Evolutionary conservation across 53 echinoderm and acorn worm species (phyloP), one percentile per base, ranked within the genome.

Genomic region (Astropecten irregularis): DNA sequence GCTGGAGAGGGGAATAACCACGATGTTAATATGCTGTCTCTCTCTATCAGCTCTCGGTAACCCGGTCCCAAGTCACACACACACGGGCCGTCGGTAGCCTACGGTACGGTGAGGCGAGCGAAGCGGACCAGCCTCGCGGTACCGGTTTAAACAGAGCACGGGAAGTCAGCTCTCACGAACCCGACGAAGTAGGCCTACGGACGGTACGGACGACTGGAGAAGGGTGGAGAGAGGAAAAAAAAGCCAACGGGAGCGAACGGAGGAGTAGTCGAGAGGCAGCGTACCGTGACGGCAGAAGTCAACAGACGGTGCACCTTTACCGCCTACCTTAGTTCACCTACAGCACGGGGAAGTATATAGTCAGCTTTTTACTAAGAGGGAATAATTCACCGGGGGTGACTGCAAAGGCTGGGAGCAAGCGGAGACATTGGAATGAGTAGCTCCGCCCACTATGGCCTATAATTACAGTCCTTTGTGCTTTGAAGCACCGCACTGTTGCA

Each of bases 401-500:
- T n/a, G n/a, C n/a, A n/a, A n/a, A n/a, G n/a, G n/a, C n/a, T 11
- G 42, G 42, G 42, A 11, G 42, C 42, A 42, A 42, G 42, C 11
- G 76, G 86, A 65, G 74, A 85, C 76, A 66, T 74, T 74, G 76
- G 54, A 74, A 76, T 85, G 74, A 76, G 26, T 85, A 53, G 66
- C 86, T 76, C 86, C 86, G 31, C 86, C 86, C 86, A 64, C 76
- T 61, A 53, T 59, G 49, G 86, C 86, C 73, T 76, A 85, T 85
- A 85, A 85, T 85, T 84, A 84, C 84, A 76, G 49, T 38, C 55
- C 86, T 85, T 73, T 85, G 52, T 74, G 69, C 66, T 85, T 85
- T 85, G 86, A 74, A 85, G 74, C 63, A 66, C 86, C 76, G 72
- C 73, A 56, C 52, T 25, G 40, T 56, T 44, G 79, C 79, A 44